Conservation (phyloP, 1,140 invertebrate species). For the Trialeurodes vaporariorum region DNA sequence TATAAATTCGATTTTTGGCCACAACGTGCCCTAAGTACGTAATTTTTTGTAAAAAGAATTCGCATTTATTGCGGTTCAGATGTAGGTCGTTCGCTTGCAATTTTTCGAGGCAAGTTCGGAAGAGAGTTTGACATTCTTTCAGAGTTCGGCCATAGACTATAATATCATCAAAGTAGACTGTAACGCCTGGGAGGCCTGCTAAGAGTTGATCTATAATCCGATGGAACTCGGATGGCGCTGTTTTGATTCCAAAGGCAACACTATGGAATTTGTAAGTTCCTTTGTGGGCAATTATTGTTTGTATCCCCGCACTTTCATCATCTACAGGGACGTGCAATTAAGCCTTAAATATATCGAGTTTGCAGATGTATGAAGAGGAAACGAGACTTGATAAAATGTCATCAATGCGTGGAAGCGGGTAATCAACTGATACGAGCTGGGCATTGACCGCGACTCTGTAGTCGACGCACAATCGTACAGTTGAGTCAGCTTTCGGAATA, state of each 20-base stretch:
- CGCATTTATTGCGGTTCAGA: slow-evolving; percentile 33
- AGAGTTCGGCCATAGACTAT: slow-evolving; percentile 23
- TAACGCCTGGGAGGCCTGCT: slow-evolving; percentile 23
- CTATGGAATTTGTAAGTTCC: slow-evolving; percentile 33
- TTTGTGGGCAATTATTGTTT: slow-evolving; percentile 28
- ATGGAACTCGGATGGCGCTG: slow-evolving; percentile 40
- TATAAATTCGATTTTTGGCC: slow-evolving; percentile 27
- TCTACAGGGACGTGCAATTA: slow-evolving; percentile 28
- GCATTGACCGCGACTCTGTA: slow-evolving; percentile 33
- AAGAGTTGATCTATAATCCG: slow-evolving; percentile 35
- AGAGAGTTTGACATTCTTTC: slow-evolving; percentile 15
- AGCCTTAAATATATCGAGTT: slow-evolving; percentile 25
- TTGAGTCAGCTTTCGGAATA: slow-evolving; percentile 30
- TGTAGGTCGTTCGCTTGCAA: slow-evolving; percentile 8
- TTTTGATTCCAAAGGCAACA: slow-evolving; percentile 38
- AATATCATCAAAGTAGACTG: slow-evolving; percentile 29
- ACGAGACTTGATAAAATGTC: slow-evolving; percentile 14
- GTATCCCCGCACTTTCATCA: slow-evolving; percentile 28
- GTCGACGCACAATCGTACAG: slow-evolving; percentile 36
- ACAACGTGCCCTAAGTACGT: slow-evolving; percentile 34
- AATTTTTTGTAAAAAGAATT: slow-evolving; percentile 30
- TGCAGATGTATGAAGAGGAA: slow-evolving; percentile 18
- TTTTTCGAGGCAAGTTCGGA: too few species aligned
- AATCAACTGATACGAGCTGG: slow-evolving; percentile 2
- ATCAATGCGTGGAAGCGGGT: slow-evolving; percentile 13